A percentile compares a stretch with the other conserved stretches of the same genome.
These are phyloP conservation scores for Rhagophthalmus giganteus DNA, from an alignment of 2,888 invertebrate genomes.

Conservation along the genomic window DNA sequence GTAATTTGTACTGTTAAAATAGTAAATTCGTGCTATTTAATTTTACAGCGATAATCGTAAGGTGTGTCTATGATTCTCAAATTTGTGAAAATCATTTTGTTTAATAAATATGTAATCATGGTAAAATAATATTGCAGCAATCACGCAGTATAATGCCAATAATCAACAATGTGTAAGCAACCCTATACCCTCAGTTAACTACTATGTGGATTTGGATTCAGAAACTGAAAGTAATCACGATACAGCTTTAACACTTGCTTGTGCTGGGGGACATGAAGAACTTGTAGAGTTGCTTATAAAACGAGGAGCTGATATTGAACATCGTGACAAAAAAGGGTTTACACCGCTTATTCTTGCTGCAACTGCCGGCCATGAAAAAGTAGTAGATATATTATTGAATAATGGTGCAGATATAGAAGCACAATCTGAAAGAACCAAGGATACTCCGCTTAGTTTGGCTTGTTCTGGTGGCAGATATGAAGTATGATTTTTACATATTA, in stretches of 20 bases:
- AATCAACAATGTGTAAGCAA: constrained; percentile 32
- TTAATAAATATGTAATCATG: no score
- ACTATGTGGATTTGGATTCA: constrained; percentile 91
- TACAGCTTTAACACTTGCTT: constrained; percentile 95
- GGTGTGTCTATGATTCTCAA: no score
- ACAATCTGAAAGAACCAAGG: constrained; percentile 98
- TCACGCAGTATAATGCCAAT: constrained; percentile 36
- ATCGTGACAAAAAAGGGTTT: constrained; percentile 98
- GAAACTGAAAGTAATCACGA: constrained; percentile 99
- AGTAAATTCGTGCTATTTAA: no score
- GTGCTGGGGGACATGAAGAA: constrained; percentile 96
- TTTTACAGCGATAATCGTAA: no score
- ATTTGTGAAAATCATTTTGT: no score
- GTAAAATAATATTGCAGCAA: constrained; percentile 36
- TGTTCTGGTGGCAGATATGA: constrained; percentile 97
- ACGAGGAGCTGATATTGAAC: constrained; percentile 95
- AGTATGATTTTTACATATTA: constrained; percentile 54
- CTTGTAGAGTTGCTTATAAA: constrained; percentile 89
- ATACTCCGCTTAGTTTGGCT: constrained; percentile 94
- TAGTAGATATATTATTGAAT: constrained; percentile 91
- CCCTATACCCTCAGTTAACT: constrained; percentile 60
- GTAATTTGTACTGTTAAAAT: no score
- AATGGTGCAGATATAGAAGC: constrained; percentile 98
- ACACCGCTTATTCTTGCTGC: constrained; percentile 96
- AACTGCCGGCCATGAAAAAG: constrained; percentile 90